Base-by-base conservation (phyloP, 2,888 invertebrate genomes). In the Melinaea marsaeus region DNA sequence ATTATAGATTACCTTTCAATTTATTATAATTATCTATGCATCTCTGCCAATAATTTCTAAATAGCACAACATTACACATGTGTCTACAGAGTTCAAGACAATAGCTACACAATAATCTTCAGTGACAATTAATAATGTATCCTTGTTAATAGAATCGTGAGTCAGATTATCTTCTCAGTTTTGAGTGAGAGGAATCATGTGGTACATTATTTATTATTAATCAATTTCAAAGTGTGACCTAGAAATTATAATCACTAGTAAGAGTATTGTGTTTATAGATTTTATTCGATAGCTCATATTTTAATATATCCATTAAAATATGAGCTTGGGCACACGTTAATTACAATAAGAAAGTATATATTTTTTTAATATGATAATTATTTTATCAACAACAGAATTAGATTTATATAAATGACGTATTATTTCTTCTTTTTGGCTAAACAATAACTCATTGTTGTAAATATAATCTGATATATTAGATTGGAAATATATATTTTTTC, bases 41-140 rank as follows among this genome's bases (percentile, higher is more conserved):
- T 51, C 51, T 32, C 51, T 51, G 51, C 51, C 51, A 51, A 51
- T 51, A n/a, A 9, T 9, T 51, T 51, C 32, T 22, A 51, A 51
- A 51, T 32, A 32, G 32, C 51, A 51, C 32, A 32, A 32, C 22
- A 22, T 32, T 48, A 48, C 32, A 51, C 51, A 42, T 51, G 7
- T 32, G 51, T 51, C 51, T 51, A 32, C 22, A 51, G 32, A 7
- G 32, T 51, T 51, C 32, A 32, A 51, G 11, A 51, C 51, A 51
- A 51, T 51, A 51, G 42, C 11, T 32, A 51, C 51, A 51, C n/a
- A 9, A 22, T 51, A 51, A 51, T 51, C 51, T 51, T 51, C 51
- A 32, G 9, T 51, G 51, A 51, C 51, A 51, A 51, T 51, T 32
- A n/a, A 22, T 48, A 32, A 51, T 32, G 32, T 51, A 32, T 22